These are phyloP conservation scores for Sesia apiformis DNA, from an alignment of 2,888 invertebrate species.

Conservation along the genomic window DNA sequence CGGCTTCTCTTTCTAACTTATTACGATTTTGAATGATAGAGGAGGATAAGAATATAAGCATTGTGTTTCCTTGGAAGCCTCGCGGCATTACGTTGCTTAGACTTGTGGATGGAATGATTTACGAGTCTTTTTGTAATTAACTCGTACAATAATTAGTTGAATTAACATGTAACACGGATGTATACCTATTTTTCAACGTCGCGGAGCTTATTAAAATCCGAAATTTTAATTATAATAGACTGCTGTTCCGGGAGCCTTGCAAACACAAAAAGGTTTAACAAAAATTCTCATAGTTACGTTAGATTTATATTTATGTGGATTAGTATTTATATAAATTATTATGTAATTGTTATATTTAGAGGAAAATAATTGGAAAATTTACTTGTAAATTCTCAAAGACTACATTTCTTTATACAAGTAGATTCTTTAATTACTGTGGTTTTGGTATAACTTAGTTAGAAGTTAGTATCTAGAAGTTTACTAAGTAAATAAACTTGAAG, in stretches of 20 bases:
- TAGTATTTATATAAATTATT: no score
- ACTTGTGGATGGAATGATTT: conserved; percentile 58
- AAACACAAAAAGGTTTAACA: not conserved
- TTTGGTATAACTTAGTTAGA: no score
- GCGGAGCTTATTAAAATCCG: conserved; percentile 33
- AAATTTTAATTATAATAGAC: conserved; percentile 37
- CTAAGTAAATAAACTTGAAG: not conserved
- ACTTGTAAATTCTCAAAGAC: no score
- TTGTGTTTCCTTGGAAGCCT: conserved; percentile 57
- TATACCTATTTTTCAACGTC: conserved; percentile 44
- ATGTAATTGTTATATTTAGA: no score
- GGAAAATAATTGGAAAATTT: no score
- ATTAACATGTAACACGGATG: conserved; percentile 56
- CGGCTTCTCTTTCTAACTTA: conserved; percentile 44
- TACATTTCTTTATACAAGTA: no score
- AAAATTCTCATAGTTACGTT: not conserved
- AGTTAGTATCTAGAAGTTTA: no score
- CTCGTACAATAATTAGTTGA: conserved; percentile 57
- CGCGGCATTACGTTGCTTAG: conserved; percentile 42
- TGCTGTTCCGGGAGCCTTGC: conserved; percentile 13
- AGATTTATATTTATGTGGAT: no score
- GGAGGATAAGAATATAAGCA: conserved; percentile 40
- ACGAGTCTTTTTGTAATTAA: conserved; percentile 61
- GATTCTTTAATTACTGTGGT: no score
- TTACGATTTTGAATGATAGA: conserved; percentile 22